These are phyloP conservation scores for Microcebus murinus DNA, from an alignment of 2,113 vertebrate genomes.

Conservation along the genomic window DNA sequence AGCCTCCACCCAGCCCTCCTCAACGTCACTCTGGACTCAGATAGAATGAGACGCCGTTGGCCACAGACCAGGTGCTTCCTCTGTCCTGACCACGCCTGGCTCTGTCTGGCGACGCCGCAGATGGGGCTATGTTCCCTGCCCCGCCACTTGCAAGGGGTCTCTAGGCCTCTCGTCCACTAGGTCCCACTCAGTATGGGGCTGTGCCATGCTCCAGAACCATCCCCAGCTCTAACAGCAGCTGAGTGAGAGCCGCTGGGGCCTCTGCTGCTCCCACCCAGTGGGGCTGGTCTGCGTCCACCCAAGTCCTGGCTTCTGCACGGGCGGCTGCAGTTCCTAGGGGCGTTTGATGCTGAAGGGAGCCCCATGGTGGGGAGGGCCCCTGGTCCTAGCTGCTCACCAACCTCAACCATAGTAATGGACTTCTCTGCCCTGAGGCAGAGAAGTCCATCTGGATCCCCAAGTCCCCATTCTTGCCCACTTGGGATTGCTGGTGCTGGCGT, in stretches of 20 bases:
- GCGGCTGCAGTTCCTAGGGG: no score
- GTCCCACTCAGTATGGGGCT: not conserved
- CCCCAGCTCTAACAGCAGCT: not conserved
- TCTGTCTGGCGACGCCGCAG: rapidly evolving
- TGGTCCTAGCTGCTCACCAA: not conserved
- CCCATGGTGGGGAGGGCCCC: not conserved
- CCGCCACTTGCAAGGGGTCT: not conserved
- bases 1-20: not conserved
- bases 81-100: not conserved
- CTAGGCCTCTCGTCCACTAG: not conserved
- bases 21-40: not conserved
- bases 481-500: not conserved
- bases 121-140: not conserved
- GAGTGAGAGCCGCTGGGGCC: not conserved
- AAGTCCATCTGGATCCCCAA: not conserved
- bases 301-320: not conserved
- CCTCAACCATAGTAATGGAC: not conserved
- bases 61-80: not conserved
- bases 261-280: not conserved
- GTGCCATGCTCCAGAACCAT: no score
- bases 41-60: not conserved
- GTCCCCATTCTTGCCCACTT: not conserved
- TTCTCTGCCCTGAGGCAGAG: not conserved
- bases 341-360: not conserved
- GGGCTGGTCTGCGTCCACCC: rapidly evolving